phyloP scores from a whole-genome alignment of 1,140 invertebrate species.

The Medauroidea extradentata region DNA sequence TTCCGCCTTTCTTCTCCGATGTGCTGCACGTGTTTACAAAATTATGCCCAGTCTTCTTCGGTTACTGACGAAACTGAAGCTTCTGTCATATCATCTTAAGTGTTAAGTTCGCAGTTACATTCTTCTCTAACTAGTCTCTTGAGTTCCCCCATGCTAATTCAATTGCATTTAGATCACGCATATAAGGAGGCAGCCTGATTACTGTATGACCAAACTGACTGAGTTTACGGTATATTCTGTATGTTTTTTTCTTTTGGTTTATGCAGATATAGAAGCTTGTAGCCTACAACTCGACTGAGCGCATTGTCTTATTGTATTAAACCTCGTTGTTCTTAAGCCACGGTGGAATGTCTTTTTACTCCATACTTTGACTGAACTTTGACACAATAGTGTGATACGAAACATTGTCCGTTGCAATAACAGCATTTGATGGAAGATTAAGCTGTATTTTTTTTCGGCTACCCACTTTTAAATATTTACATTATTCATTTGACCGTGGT shows the following conservation, averaged over 20 bases:
- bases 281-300: background rate
- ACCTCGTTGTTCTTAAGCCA: background rate
- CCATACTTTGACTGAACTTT: slow-evolving; percentile 1
- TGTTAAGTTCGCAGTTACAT: background rate
- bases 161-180: slow-evolving; percentile 19
- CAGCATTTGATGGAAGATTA: slow-evolving; percentile 1
- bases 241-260: background rate
- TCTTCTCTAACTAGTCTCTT: background rate
- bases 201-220: slow-evolving; percentile 10
- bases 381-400: slow-evolving; percentile 17
- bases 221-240: slow-evolving; percentile 6
- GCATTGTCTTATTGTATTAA: background rate
- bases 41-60: background rate
- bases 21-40: background rate
- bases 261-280: background rate
- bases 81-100: background rate
- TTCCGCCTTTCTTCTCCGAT: background rate
- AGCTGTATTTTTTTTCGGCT: slow-evolving; percentile 9
- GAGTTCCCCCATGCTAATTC: background rate
- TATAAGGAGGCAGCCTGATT: slow-evolving; percentile 19
- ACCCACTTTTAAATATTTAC: slow-evolving; percentile 21
- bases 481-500: slow-evolving; percentile 22
- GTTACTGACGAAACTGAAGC: background rate
- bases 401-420: slow-evolving; percentile 25
- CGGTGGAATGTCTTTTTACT: background rate